phyloP scores from a whole-genome alignment of 2,113 vertebrate species.

The Candoia aspera region DNA sequence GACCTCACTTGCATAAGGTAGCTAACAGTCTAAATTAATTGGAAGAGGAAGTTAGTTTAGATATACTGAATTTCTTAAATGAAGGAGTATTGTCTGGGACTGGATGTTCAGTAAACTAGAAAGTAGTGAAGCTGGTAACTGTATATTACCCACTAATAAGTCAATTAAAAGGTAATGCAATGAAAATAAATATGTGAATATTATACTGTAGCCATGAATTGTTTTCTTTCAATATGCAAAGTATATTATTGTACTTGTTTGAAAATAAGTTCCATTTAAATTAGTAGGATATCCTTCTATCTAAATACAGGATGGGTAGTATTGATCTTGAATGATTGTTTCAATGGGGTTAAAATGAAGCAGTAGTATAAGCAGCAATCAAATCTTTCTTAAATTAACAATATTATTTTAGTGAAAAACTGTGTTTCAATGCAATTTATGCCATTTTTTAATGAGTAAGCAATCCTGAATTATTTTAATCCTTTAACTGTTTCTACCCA shows the following conservation, averaged over 20 bases:
- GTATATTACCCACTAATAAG: accelerated
- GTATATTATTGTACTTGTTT: neutral
- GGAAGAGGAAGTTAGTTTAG: neutral
- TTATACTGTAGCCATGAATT: neutral
- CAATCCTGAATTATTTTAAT: too few relatives aligned
- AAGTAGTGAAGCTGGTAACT: neutral
- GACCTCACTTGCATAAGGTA: neutral
- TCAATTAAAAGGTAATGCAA: neutral
- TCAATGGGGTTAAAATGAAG: neutral
- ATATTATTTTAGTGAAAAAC: neutral
- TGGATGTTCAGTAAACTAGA: neutral
- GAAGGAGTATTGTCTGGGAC: neutral
- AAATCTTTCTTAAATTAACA: neutral
- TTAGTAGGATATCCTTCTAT: neutral
- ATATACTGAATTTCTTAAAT: neutral
- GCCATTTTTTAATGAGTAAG: too few relatives aligned
- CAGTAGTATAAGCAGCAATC: neutral
- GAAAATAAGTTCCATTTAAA: conserved; percentile 1
- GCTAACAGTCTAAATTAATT: neutral
- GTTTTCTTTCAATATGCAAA: neutral
- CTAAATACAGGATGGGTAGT: neutral
- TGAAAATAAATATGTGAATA: neutral
- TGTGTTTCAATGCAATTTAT: neutral
- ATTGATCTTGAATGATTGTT: neutral
- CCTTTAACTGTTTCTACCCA: too few relatives aligned